Base-by-base conservation (phyloP, 2,797 vertebrate species). In the Phoebastria nigripes region DNA sequence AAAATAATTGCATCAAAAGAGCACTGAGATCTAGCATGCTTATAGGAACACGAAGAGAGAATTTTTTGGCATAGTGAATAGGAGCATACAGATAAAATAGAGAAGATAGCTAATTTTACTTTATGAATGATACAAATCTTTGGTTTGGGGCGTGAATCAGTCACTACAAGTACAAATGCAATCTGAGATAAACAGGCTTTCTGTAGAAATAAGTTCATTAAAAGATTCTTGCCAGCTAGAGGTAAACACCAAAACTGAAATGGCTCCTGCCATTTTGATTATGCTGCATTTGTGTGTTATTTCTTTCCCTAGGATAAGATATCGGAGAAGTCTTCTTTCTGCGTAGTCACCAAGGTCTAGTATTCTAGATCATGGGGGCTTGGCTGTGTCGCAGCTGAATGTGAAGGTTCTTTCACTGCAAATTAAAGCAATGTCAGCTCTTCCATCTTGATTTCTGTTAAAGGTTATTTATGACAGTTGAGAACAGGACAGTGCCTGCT, bases 191-290 rank as follows among this genome's bases (percentile, higher is more conserved):
- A 82, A 97, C 51, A 97, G 97, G 76, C 91, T 99, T 52, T 98
- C 97, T 94, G 79, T 94, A 97, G 97, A 98, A 98, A 46, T 98
- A 95, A 97, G 98, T 78, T 92, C 95, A 96, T 97, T 98, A 87
- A 98, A 97, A 92, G 98, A 98, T 82, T 95, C 97, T 96, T 98
- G 98, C 94, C 96, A 96, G 86, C 89, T 91, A 58, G 98, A 98
- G 98, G 98, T 98, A 95, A 95, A 78, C 42, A 72, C 21, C 46
- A 72, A 84, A 87, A 41, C 87, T 80, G 69, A 71, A 81, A 51
- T 61, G 52, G 42, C 46, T 71, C 29, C 61, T 90, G 63, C 39
- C 12, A 14, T 56, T 82, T 67, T 11, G 25, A 29, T 42, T 86
- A 16, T 46, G 29, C 58, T 90, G 35, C n/a, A 15, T 59, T 82